These are phyloP conservation scores for Brotogeris chrysoptera DNA, from an alignment of 2,797 vertebrate species.

Conservation along the genomic window DNA sequence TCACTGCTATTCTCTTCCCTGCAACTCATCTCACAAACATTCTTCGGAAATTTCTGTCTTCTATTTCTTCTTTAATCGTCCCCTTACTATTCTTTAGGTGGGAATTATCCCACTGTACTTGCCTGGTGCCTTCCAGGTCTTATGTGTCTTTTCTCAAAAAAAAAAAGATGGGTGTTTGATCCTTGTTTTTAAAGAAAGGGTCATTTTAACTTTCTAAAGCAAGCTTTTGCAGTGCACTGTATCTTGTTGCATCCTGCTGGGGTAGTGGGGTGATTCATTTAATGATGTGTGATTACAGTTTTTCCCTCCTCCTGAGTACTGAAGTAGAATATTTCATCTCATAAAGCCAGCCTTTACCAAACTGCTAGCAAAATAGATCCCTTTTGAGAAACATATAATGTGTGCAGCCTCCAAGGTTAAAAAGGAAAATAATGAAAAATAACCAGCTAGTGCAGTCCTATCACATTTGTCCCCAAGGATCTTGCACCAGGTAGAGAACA, in stretches of 20 bases:
- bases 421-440: neutral
- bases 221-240: neutral
- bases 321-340: slow-evolving; percentile 18
- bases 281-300: slow-evolving; percentile 48
- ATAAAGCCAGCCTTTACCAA: slow-evolving; percentile 1
- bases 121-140: neutral
- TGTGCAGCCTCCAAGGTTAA: neutral
- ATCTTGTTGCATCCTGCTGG: slow-evolving; percentile 15
- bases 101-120: neutral
- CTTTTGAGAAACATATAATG: neutral
- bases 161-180: neutral
- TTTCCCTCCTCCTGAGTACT: slow-evolving; percentile 5
- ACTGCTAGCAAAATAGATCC: slow-evolving; percentile 6
- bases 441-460: neutral
- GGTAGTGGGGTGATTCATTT: slow-evolving; percentile 16
- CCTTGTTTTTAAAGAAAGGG: neutral
- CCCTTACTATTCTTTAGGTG: neutral
- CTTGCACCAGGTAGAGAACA: neutral
- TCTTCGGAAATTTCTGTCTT: neutral
- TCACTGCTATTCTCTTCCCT: neutral
- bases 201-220: neutral
- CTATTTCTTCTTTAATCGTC: neutral
- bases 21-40: neutral
- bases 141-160: neutral
- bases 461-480: neutral